Base-by-base conservation (phyloP, 2,888 invertebrate genomes). In the Proisotoma minuta region DNA sequence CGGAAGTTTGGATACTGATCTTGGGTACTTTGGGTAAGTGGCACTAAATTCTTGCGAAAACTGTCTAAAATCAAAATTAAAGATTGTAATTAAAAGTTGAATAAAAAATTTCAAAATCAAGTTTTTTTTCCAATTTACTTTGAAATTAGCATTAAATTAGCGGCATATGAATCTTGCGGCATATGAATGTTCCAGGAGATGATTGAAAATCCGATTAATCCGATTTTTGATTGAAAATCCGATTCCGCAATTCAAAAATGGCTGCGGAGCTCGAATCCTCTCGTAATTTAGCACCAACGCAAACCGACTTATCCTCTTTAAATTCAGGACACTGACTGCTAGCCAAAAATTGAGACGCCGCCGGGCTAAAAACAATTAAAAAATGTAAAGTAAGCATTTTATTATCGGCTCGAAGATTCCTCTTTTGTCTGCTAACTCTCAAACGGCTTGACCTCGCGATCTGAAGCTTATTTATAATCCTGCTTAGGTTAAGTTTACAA, bases 41-140 rank as follows among this genome's bases (percentile, higher is more conserved):
- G 83, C 83, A 65, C 80, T 81, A 74, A 91, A 91, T 34, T 92
- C 92, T 82, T 92, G 91, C 56, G 87, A 88, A 22, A 91, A 88
- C 77, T 91, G 82, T 78, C 88, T 89, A 77, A 59, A 78, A 61
- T 22, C 15, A 26, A 15, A 27, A 1, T 49, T 48, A 53, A 28
- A 18, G 53, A 12, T 26, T 27, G 29, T 29, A 8, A 10, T 26
- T 12, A n/a, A n/a, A n/a, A n/a, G n/a, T n/a, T n/a, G n/a, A n/a
- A n/a, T n/a, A n/a, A n/a, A n/a, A n/a, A n/a, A n/a, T n/a, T n/a
- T n/a, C n/a, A n/a, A n/a, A n/a, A n/a, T n/a, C n/a, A n/a, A n/a
- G n/a, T n/a, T n/a, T n/a, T n/a, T n/a, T n/a, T n/a, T n/a, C n/a
- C n/a, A n/a, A n/a, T n/a, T 49, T 60, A 63, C 70, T 70, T 72